phyloP scores from a whole-genome alignment of 2,888 invertebrate species.

The Chymomyza amoena region DNA sequence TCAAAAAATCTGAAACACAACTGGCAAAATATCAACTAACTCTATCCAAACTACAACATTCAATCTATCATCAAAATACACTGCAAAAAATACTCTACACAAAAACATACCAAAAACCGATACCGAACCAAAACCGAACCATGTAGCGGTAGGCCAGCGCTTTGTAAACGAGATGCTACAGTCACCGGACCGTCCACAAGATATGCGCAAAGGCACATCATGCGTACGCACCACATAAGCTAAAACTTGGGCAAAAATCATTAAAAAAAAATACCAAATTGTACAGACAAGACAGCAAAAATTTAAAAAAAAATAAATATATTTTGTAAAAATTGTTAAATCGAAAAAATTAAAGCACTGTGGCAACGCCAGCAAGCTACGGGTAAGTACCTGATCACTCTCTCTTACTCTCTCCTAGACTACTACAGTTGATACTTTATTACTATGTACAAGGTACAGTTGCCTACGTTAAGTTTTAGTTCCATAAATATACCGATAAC shows the following conservation, averaged over 20 bases:
- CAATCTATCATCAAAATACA: constrained; percentile 41
- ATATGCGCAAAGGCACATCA: constrained; percentile 74
- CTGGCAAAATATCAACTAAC: constrained; percentile 38
- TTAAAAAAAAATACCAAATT: constrained; percentile 9
- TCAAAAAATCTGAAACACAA: constrained; percentile 26
- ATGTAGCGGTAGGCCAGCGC: constrained; percentile 78
- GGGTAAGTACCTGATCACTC: constrained; percentile 45
- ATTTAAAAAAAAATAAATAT: constrained; percentile 34
- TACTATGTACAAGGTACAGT: constrained; percentile 46
- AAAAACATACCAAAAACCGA: constrained; percentile 23
- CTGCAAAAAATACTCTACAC: constrained; percentile 28
- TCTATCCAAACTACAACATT: constrained; percentile 22
- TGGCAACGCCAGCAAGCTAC: constrained; percentile 19
- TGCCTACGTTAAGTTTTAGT: constrained; percentile 27
- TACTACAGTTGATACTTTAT: neutral
- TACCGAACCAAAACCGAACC: constrained; percentile 23
- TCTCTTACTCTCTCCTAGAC: neutral
- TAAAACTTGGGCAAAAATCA: constrained; percentile 58
- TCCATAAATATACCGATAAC: neutral
- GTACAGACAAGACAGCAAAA: constrained; percentile 32
- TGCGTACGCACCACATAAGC: constrained; percentile 71
- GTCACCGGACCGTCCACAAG: constrained; percentile 78
- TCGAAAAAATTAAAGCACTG: constrained; percentile 9
- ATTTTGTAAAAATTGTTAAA: constrained; percentile 63
- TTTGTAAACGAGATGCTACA: constrained; percentile 79